phyloP scores from a whole-genome alignment of 2,113 vertebrate species.

The Scomber colias region DNA sequence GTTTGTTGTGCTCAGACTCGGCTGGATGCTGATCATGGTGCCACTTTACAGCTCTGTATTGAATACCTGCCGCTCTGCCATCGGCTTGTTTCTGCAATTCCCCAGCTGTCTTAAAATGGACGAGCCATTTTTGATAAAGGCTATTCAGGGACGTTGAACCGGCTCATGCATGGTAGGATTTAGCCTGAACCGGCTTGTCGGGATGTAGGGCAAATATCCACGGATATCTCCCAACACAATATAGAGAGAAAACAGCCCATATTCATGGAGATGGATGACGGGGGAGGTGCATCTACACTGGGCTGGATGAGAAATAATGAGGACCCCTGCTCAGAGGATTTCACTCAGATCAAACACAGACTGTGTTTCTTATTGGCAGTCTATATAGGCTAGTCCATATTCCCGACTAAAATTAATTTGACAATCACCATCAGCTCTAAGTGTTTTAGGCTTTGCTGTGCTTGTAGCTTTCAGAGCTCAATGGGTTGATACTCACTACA shows the following conservation, averaged over 20 bases:
- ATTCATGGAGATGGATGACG: conserved; percentile 66
- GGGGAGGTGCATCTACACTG: conserved; percentile 64
- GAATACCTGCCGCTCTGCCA: conserved; percentile 55
- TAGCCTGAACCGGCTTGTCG: conserved; percentile 52
- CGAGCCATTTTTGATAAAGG: conserved; percentile 48
- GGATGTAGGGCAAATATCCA: conserved; percentile 71
- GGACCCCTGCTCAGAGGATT: conserved; percentile 68
- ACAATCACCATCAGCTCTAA: conserved; percentile 23
- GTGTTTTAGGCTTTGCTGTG: background rate
- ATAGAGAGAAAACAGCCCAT: conserved; percentile 47
- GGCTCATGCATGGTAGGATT: conserved; percentile 67
- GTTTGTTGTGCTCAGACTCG: conserved; percentile 57
- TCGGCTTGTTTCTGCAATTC: conserved; percentile 46
- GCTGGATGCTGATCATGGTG: conserved; percentile 69
- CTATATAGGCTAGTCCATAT: conserved; percentile 36
- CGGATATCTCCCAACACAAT: conserved; percentile 47
- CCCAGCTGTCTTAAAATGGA: conserved; percentile 75
- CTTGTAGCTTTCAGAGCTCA: conserved; percentile 16
- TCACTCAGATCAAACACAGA: conserved; percentile 51
- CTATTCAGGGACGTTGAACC: conserved; percentile 64
- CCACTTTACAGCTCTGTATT: conserved; percentile 46
- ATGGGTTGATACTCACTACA: conserved; percentile 32
- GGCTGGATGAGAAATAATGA: conserved; percentile 70
- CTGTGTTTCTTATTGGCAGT: conserved; percentile 51
- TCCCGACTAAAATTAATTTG: conserved; percentile 21